phyloP scores from a whole-genome alignment of 92 coral and sea anemone species.

The Micromussa lordhowensis region DNA sequence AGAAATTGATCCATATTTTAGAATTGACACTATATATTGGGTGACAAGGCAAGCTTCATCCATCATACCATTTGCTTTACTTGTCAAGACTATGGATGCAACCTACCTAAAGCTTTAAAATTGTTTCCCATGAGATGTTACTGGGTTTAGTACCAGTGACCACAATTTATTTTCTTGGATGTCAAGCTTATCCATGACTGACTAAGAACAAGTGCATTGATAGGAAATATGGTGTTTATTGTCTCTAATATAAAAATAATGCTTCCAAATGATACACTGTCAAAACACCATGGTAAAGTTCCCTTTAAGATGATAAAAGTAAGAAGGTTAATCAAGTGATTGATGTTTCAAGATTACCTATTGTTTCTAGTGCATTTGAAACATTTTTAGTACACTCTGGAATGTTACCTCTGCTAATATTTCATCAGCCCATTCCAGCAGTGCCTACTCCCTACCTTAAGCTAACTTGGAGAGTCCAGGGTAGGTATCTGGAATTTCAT shows the following conservation, averaged over 20 bases:
- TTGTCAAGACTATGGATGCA: conserved; percentile 93
- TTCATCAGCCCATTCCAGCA: too few relatives aligned
- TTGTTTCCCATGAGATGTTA: neutral
- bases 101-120: conserved; percentile 71
- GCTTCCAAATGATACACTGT: neutral
- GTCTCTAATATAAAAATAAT: neutral
- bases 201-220: neutral
- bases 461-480: too few relatives aligned
- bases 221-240: neutral
- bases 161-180: neutral
- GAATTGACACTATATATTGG: conserved; percentile 93
- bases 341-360: too few relatives aligned
- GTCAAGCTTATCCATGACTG: neutral
- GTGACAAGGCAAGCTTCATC: conserved; percentile 80
- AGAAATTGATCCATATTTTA: conserved; percentile 96
- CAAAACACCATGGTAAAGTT: neutral
- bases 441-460: too few relatives aligned
- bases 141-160: neutral
- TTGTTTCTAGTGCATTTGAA: too few relatives aligned
- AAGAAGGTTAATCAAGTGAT: too few relatives aligned
- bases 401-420: too few relatives aligned
- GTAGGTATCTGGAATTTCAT: too few relatives aligned
- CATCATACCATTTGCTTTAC: conserved; percentile 94
- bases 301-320: neutral
- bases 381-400: too few relatives aligned